These are phyloP conservation scores for Threskiornis aethiopicus DNA, from an alignment of 2,797 vertebrate genomes.

Conservation along the genomic window DNA sequence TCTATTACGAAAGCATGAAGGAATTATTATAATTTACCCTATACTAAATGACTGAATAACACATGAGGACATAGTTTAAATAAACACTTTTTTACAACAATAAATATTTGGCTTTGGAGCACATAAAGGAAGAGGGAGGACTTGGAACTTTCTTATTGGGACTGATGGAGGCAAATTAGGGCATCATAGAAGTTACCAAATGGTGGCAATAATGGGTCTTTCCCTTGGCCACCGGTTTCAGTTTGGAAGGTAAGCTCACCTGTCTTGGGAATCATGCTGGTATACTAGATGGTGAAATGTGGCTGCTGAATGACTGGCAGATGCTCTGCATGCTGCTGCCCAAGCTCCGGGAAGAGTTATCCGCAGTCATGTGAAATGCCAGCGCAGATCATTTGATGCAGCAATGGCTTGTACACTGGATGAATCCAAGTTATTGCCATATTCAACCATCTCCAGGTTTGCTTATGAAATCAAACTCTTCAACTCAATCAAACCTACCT, in stretches of 20 bases:
- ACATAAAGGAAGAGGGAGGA: not conserved
- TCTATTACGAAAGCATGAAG: not conserved
- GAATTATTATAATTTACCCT: not conserved
- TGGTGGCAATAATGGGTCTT: not conserved
- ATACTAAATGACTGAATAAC: not conserved
- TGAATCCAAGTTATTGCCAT: not conserved
- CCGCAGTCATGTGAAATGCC: accelerated
- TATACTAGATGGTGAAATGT: not conserved
- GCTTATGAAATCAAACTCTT: not conserved
- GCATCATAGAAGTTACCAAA: not conserved
- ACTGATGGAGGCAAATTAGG: not conserved
- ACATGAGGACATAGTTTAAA: not conserved
- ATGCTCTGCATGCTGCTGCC: accelerated
- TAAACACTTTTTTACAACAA: not conserved
- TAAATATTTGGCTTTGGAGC: not conserved
- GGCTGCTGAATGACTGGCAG: not conserved
- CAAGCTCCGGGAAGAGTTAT: not conserved
- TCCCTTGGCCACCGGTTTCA: not conserved
- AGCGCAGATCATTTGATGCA: not conserved
- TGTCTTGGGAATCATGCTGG: not conserved
- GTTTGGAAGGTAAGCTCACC: not conserved
- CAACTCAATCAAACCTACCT: too few relatives aligned
- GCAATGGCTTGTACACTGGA: not conserved
- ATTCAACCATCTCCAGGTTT: not conserved
- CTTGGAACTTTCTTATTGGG: not conserved